A percentile compares a stretch with the other conserved stretches of the same genome.
Conservation (phyloP, 2,113 vertebrate genomes). For the Camelus bactrianus region DNA sequence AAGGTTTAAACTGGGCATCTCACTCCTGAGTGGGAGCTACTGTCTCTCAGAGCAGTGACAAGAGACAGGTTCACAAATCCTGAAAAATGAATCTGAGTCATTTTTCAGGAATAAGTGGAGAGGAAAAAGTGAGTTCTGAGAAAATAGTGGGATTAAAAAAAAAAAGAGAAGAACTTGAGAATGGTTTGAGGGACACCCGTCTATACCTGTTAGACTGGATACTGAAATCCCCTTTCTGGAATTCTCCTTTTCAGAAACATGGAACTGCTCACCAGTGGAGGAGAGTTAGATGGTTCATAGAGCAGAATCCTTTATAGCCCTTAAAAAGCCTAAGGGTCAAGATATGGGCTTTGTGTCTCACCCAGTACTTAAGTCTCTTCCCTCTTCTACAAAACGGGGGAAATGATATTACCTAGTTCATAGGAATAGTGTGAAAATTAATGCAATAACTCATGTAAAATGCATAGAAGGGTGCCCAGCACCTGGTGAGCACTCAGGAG, state of each 20-base stretch:
- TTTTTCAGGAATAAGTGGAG: not conserved
- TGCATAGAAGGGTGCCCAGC: not conserved
- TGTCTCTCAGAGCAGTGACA: not conserved
- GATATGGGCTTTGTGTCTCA: not conserved
- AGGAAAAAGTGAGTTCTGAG: not conserved
- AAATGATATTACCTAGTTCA: not conserved
- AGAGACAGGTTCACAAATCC: not conserved
- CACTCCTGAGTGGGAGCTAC: not conserved
- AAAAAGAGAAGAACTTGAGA: not conserved
- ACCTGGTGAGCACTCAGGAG: not conserved
- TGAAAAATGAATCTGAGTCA: not conserved
- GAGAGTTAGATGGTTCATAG: not conserved
- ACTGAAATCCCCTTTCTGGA: not conserved
- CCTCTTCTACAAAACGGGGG: not conserved
- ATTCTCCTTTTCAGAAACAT: conserved; percentile 7
- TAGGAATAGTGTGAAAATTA: not conserved
- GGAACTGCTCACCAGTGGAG: not conserved
- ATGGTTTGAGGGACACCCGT: not conserved
- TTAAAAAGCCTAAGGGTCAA: not conserved
- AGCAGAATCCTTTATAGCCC: not conserved
- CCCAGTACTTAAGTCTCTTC: not conserved
- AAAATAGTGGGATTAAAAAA: not conserved
- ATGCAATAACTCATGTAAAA: not conserved
- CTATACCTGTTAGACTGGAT: not conserved
- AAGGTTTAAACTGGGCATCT: not conserved